Percentiles rank a stretch among this genome's conserved stretches.
phyloP scores from a whole-genome alignment of 2,113 vertebrate genomes.

The Asarcornis scutulata region DNA sequence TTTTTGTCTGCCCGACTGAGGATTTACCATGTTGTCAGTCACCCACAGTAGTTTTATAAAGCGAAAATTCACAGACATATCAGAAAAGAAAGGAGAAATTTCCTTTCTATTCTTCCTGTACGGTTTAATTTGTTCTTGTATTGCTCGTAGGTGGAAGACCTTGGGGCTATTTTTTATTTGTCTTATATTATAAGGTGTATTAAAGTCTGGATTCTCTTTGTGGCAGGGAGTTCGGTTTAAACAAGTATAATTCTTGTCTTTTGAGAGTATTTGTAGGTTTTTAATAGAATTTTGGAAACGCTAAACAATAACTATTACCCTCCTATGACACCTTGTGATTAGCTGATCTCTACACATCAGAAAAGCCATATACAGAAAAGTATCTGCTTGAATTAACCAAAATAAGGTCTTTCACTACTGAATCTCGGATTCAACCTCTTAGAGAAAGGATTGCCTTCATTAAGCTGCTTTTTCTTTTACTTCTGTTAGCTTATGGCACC shows the following conservation, averaged over 20 bases:
- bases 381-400: background rate
- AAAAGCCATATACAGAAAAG: background rate
- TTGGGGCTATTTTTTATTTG: slow-evolving; percentile 20
- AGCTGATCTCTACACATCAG: background rate
- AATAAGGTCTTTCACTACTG: background rate
- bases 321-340: background rate
- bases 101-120: background rate
- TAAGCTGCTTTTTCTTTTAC: background rate
- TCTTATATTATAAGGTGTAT: background rate
- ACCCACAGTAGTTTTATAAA: background rate
- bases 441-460: background rate
- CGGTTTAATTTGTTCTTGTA: slow-evolving; percentile 50
- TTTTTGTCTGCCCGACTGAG: background rate
- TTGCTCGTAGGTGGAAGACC: slow-evolving; percentile 10
- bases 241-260: background rate
- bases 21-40: background rate
- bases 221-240: slow-evolving; percentile 1
- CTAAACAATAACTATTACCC: background rate
- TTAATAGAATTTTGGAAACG: background rate
- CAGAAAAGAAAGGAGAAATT: slow-evolving; percentile 5
- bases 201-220: background rate
- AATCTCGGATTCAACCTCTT: background rate
- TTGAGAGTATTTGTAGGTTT: background rate
- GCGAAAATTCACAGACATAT: background rate
- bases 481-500: background rate